phyloP scores from a whole-genome alignment of 2,797 vertebrate genomes.

The Mus minutoides region DNA sequence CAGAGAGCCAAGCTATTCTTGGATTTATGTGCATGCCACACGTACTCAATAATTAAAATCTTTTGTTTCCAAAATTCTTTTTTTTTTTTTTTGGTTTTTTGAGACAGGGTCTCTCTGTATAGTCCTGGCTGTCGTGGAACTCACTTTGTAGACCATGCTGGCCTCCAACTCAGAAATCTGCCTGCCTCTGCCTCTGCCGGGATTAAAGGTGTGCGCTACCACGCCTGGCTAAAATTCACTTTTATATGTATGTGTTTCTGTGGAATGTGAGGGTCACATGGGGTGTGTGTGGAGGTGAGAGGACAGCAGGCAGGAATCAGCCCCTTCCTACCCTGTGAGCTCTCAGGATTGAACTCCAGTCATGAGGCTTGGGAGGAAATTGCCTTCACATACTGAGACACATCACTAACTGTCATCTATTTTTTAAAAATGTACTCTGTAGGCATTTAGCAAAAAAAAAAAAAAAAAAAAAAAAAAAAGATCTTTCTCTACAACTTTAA shows the following conservation, averaged over 20 bases:
- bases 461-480: slow-evolving; percentile 25
- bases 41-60: background rate
- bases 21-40: background rate
- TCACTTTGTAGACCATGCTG: no score
- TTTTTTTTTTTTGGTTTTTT: no score
- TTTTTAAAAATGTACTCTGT: background rate
- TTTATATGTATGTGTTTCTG: background rate
- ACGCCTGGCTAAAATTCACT: background rate
- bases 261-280: background rate
- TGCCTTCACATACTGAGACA: background rate
- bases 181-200: no score
- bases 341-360: no score
- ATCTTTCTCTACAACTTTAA: slow-evolving; percentile 24
- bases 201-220: no score
- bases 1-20: background rate
- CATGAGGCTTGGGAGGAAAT: background rate
- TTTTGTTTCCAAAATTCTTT: background rate
- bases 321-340: background rate
- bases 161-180: no score
- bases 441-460: background rate
- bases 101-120: no score
- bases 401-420: background rate
- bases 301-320: background rate
- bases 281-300: background rate
- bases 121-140: no score